Evolutionary conservation across 1,140 invertebrate genomes (phyloP).

Genomic region (Mamestra configurata): DNA sequence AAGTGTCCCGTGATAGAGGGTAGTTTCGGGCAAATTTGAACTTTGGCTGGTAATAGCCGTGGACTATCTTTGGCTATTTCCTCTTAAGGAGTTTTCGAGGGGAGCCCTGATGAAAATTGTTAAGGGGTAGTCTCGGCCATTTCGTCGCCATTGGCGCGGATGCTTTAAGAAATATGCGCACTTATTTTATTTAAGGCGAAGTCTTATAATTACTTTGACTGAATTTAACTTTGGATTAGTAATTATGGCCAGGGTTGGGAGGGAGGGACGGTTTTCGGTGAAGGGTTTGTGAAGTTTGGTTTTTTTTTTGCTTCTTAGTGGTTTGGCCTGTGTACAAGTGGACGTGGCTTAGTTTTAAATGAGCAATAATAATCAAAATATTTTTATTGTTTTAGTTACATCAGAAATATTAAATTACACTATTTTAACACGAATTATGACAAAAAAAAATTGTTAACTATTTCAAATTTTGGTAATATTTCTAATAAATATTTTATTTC

Average conservation of each 20-base stretch:
- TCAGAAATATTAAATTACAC: too few species aligned
- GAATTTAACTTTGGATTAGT: constrained; percentile 23
- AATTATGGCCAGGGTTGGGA: not conserved
- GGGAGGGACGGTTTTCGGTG: not conserved
- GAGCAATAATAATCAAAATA: too few species aligned
- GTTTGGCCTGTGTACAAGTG: not conserved
- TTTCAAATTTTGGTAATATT: not conserved
- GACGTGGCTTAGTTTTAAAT: too few species aligned
- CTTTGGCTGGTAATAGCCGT: constrained; percentile 58
- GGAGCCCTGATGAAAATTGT: constrained; percentile 54
- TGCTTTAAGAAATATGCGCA: constrained; percentile 47
- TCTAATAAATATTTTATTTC: constrained; percentile 8
- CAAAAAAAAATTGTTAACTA: too few species aligned
- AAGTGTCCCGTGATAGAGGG: constrained; percentile 57
- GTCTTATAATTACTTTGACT: constrained; percentile 47
- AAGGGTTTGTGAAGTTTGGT: not conserved
- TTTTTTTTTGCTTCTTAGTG: not conserved
- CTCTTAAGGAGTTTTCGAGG: constrained; percentile 53
- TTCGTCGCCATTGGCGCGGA: constrained; percentile 38
- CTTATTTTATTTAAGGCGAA: constrained; percentile 46
- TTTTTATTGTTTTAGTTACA: too few species aligned
- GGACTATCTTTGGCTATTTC: constrained; percentile 59
- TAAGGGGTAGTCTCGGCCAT: constrained; percentile 45
- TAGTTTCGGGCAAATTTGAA: constrained; percentile 64
- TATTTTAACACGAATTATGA: too few species aligned